These are phyloP conservation scores for Lampropteryx suffumata DNA, from an alignment of 2,888 invertebrate species.

Conservation along the genomic window DNA sequence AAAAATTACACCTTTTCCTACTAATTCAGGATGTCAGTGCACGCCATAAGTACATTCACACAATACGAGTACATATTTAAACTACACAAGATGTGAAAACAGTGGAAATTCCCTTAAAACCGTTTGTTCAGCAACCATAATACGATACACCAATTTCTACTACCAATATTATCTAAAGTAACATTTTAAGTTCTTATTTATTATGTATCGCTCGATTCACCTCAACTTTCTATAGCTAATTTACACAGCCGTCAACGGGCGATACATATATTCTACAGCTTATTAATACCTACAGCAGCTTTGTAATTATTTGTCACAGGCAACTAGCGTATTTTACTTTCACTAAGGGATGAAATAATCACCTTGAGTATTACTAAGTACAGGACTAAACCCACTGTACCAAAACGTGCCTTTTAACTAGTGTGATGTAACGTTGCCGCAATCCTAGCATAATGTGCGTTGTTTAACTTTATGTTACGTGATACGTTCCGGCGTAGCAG, in stretches of 20 bases:
- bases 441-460: conserved; percentile 5
- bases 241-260: conserved; percentile 33
- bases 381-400: conserved; percentile 3
- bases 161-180: conserved; percentile 16
- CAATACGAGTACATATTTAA: no score
- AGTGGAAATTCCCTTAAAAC: not conserved
- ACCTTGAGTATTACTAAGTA: conserved; percentile 15
- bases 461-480: conserved; percentile 4
- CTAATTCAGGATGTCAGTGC: no score
- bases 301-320: conserved; percentile 34
- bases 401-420: conserved; percentile 3
- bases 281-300: conserved; percentile 22
- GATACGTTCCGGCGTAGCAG: conserved; percentile 1
- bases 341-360: conserved; percentile 14
- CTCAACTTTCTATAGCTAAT: conserved; percentile 17
- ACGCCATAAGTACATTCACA: not conserved
- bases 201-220: conserved; percentile 15
- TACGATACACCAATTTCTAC: conserved; percentile 12
- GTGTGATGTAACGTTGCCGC: conserved; percentile 8
- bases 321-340: conserved; percentile 34
- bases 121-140: not conserved
- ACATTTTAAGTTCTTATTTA: conserved; percentile 4
- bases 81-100: not conserved
- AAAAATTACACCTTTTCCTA: conserved; percentile 2
- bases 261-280: conserved; percentile 18